Conservation (phyloP, 2,888 invertebrate species). For the Phlogophora meticulosa region DNA sequence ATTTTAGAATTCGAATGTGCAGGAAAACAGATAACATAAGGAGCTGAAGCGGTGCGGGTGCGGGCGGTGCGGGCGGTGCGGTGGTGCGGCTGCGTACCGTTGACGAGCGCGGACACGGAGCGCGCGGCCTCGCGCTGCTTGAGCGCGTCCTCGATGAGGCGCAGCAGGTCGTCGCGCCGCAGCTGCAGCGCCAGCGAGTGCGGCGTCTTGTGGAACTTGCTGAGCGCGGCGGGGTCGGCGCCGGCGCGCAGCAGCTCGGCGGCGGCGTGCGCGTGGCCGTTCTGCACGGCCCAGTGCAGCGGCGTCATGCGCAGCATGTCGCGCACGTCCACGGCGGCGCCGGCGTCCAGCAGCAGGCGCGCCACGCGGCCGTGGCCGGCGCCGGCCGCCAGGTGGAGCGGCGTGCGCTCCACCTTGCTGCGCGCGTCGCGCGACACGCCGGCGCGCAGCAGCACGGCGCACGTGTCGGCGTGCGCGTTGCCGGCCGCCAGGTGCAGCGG, state of each 20-base stretch:
- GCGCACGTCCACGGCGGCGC: conserved; percentile 77
- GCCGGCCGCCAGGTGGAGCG: conserved; percentile 96
- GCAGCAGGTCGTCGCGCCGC: conserved; percentile 58
- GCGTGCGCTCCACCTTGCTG: conserved; percentile 97
- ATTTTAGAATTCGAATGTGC: not conserved
- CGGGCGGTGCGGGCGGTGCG: not conserved
- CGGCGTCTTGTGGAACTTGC: conserved; percentile 84
- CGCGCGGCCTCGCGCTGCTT: conserved; percentile 66
- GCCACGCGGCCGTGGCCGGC: conserved; percentile 95
- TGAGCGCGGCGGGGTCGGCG: conserved; percentile 92
- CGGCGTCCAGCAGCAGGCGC: conserved; percentile 92
- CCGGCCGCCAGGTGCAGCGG: conserved; percentile 96
- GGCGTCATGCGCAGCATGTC: conserved; percentile 94
- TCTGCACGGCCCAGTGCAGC: conserved; percentile 98
- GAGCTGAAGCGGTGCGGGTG: no score
- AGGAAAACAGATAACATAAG: not conserved
- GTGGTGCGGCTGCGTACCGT: conserved; percentile 32
- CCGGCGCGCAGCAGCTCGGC: conserved; percentile 93
- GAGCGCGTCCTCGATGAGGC: conserved; percentile 70
- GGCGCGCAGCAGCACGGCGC: conserved; percentile 95
- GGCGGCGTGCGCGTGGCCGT: conserved; percentile 92
- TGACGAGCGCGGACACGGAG: conserved; percentile 66
- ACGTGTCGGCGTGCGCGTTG: conserved; percentile 95
- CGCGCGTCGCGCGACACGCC: conserved; percentile 97
- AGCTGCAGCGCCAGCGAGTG: conserved; percentile 68